phyloP scores from a whole-genome alignment of 1,140 invertebrate species.

The Diuraphis noxia region DNA sequence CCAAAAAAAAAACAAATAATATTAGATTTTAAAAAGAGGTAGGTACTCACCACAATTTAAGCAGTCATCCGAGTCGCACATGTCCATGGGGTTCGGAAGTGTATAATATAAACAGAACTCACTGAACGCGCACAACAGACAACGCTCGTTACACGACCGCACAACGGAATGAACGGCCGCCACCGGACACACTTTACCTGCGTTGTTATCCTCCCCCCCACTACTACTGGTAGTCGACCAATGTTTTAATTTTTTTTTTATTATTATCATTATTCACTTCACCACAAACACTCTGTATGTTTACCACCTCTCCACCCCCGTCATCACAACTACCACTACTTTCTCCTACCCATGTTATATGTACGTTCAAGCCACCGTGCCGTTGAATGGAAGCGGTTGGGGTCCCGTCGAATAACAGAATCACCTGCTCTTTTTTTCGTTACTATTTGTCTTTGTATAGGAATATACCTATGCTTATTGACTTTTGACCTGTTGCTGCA shows the following conservation, averaged over 20 bases:
- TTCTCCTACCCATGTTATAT: conserved; percentile 19
- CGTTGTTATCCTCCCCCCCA: not conserved
- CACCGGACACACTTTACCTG: conserved; percentile 30
- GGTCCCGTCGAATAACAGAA: not conserved
- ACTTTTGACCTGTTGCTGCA: conserved; percentile 2
- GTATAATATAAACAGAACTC: not conserved
- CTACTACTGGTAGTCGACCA: not conserved
- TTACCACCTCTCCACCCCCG: not conserved
- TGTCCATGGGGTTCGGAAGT: conserved; percentile 1
- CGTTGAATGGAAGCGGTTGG: not conserved
- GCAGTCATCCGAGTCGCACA: conserved; percentile 51
- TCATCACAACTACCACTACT: not conserved
- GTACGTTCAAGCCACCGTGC: not conserved
- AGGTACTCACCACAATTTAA: conserved; percentile 33
- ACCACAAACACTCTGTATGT: not conserved
- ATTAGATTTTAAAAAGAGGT: not conserved
- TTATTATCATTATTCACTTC: not conserved
- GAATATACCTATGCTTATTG: not conserved
- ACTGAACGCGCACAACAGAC: conserved; percentile 17
- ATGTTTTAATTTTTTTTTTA: not conserved
- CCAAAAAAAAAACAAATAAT: not conserved
- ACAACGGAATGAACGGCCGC: conserved; percentile 40
- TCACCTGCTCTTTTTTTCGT: not conserved
- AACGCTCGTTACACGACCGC: not conserved
- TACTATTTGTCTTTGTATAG: conserved; percentile 1